These are phyloP conservation scores for Bombus difficillimus DNA, from an alignment of 1,140 invertebrate species.

Conservation along the genomic window DNA sequence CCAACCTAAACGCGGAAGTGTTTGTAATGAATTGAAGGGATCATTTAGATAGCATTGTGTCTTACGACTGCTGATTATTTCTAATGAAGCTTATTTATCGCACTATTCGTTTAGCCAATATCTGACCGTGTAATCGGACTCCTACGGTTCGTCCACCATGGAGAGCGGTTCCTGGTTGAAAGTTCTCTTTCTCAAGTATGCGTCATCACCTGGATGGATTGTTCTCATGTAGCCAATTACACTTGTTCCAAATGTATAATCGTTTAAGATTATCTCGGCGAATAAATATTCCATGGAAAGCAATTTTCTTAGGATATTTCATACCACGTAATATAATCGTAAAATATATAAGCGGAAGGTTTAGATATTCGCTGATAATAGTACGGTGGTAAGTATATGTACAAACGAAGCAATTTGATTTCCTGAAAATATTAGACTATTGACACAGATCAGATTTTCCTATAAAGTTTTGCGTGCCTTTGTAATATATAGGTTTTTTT, in stretches of 20 bases:
- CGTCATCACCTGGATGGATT: neutral
- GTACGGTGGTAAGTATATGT: neutral
- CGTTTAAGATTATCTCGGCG: neutral
- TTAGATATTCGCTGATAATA: no score
- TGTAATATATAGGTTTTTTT: no score
- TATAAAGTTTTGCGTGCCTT: no score
- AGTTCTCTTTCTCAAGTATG: slow-evolving; percentile 24
- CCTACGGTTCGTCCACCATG: slow-evolving; percentile 25
- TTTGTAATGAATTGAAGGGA: slow-evolving; percentile 36
- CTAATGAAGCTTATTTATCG: slow-evolving; percentile 46
- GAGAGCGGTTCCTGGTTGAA: slow-evolving; percentile 40
- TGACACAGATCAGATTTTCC: no score
- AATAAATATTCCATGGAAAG: neutral
- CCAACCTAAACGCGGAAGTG: slow-evolving; percentile 23
- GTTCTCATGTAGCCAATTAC: neutral
- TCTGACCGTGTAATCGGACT: slow-evolving; percentile 36
- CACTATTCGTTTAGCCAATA: slow-evolving; percentile 37
- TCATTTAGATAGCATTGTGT: slow-evolving; percentile 41
- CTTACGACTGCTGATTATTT: slow-evolving; percentile 33
- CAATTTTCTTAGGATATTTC: neutral
- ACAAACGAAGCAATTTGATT: neutral
- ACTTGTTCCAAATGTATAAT: neutral
- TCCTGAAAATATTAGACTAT: neutral
- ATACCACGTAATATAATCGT: no score
- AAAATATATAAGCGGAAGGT: no score